Base-by-base conservation (phyloP, 2,888 invertebrate genomes). In the Drosophila ustulata region DNA sequence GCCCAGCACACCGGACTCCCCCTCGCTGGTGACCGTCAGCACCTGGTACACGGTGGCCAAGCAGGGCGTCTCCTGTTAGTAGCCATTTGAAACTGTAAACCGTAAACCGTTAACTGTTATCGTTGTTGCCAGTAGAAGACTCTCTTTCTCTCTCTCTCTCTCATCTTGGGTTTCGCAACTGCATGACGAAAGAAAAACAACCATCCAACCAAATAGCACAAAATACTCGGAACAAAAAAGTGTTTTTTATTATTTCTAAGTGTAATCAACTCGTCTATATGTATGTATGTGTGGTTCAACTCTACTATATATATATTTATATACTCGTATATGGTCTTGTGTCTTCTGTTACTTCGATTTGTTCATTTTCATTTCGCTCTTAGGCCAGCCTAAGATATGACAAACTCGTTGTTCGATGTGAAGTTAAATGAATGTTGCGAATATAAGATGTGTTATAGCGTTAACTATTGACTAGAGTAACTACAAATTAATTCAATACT, bases 41-140 rank as follows among this genome's bases (percentile, higher is more conserved):
- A 91, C 92, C 62, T 92, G 92, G 92, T 92, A 92, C 55, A 92
- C 93, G 56, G 93, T 92, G 75, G 91, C 93, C 75, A 92, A 92
- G 82, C 93, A 92, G 90, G 92, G 93, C 77, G 91, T 93, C 76
- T 92, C 92, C 78, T 92, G 92, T 51, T 13, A 57, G n/a, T 55
- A 32, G 63, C 46, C 63, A 63, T 61, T 71, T 61, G 18, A 18
- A 18, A 18, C 18, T 2, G 18, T 18, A 18, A 18, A 18, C 18
- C 18, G 18, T 18, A 18, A 61, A 45, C 41, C 18, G 55, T 59
- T 37, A 18, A 18, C 9, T 6, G 8, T 23, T 43, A 18, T 23
- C 23, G 23, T 23, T 23, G 23, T 43, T 11, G 13, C 28, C 30
- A 52, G 26, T 41, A 8, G 45, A 45, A n/a, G 18, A 28, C 55